Conservation (phyloP, 2,797 vertebrate species). For the Labeo calbasu region DNA sequence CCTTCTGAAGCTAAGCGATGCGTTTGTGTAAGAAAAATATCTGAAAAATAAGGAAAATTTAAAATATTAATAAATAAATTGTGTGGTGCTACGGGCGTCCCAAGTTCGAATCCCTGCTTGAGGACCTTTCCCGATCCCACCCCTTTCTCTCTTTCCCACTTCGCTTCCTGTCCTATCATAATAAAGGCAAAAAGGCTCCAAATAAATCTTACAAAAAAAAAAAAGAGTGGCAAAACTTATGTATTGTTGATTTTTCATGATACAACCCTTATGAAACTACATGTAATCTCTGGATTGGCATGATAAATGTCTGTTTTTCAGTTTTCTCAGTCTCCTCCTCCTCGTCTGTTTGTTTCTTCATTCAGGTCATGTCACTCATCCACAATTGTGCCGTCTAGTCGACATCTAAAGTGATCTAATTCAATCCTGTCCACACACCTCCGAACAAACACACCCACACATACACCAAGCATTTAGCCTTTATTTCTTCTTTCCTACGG, state of each 20-base stretch:
- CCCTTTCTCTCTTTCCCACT: no score
- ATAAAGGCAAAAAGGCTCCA: no score
- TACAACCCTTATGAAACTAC: not conserved
- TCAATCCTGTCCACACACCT: slow-evolving; percentile 30
- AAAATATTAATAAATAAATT: no score
- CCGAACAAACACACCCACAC: slow-evolving; percentile 34
- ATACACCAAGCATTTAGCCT: slow-evolving; percentile 33
- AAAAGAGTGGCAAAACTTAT: no score
- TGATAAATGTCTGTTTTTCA: slow-evolving; percentile 6
- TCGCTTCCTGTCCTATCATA: no score
- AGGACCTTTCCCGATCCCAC: no score
- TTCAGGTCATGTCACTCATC: slow-evolving; percentile 25
- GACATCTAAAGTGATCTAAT: slow-evolving; percentile 24
- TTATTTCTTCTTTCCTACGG: slow-evolving; percentile 22
- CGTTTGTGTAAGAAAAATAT: no score
- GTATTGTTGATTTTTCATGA: not conserved
- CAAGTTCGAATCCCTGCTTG: no score
- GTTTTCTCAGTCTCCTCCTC: slow-evolving; percentile 1
- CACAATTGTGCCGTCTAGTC: slow-evolving; percentile 10
- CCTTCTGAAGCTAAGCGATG: no score
- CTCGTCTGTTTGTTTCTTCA: slow-evolving; percentile 15
- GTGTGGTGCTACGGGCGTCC: no score
- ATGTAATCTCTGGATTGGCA: not conserved
- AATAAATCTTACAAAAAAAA: no score
- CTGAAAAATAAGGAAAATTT: no score